Evolutionary conservation across 1,140 invertebrate species (phyloP).

Genomic region (Zaprionus vittiger): DNA sequence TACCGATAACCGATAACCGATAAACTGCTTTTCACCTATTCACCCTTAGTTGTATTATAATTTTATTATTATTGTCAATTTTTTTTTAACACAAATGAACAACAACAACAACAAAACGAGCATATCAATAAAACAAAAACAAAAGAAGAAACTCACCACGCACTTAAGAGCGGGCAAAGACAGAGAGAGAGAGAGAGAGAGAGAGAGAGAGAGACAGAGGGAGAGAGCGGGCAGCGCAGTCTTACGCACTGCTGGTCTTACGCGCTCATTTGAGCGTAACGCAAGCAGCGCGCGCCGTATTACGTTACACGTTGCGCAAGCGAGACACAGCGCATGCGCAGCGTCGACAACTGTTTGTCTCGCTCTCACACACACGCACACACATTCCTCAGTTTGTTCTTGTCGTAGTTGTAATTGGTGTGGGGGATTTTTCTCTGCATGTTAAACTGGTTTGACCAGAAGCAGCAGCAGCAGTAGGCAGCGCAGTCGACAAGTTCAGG

Average conservation of each 20-base stretch:
- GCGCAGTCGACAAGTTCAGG: conserved; percentile 4
- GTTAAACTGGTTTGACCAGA: conserved; percentile 52
- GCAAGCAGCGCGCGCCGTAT: conserved; percentile 52
- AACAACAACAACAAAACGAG: conserved; percentile 13
- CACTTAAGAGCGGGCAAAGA: too few relatives aligned
- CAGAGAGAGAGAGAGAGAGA: too few relatives aligned
- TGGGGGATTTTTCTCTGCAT: conserved; percentile 28
- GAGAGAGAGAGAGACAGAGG: neutral
- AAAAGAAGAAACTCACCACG: neutral
- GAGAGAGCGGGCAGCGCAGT: conserved; percentile 12
- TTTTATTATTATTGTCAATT: conserved; percentile 17
- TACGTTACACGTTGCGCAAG: conserved; percentile 25
- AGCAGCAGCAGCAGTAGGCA: neutral
- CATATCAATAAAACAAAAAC: conserved; percentile 17
- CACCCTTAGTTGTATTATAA: conserved; percentile 14
- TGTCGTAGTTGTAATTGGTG: conserved; percentile 5
- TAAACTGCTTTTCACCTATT: conserved; percentile 12
- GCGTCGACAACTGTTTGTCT: conserved; percentile 13
- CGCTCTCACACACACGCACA: conserved; percentile 23
- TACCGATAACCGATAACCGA: neutral
- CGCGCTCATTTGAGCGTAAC: conserved; percentile 80
- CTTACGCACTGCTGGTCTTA: conserved; percentile 66
- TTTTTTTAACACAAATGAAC: neutral
- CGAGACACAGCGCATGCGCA: conserved; percentile 44
- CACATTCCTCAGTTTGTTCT: conserved; percentile 28